Percentiles rank a stretch among this genome's conserved stretches.
These are phyloP conservation scores for Dicrurus megarhynchus DNA, from an alignment of 2,113 vertebrate species.

Conservation along the genomic window DNA sequence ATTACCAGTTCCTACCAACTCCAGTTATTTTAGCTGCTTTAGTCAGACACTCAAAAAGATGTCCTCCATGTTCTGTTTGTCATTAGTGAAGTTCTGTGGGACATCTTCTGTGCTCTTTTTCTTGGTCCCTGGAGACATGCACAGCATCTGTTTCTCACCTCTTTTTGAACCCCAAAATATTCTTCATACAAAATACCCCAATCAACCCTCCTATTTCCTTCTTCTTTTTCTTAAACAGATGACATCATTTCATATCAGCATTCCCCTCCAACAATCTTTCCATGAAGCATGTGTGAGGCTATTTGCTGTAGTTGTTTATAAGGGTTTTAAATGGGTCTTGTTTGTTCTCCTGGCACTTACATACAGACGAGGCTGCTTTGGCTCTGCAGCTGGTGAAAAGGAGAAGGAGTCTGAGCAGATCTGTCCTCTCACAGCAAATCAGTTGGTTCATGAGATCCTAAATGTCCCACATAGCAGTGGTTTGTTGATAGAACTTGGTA, in stretches of 20 bases:
- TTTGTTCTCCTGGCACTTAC: neutral
- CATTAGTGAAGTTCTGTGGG: neutral
- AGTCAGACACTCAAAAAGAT: neutral
- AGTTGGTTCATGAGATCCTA: neutral
- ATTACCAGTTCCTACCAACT: neutral
- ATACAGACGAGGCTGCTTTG: neutral
- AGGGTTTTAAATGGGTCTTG: neutral
- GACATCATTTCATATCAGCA: neutral
- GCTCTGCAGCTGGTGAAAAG: neutral
- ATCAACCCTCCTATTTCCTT: neutral
- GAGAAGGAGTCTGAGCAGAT: neutral
- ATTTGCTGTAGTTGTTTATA: neutral
- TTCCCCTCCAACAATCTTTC: neutral
- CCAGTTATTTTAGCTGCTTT: neutral
- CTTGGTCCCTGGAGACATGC: neutral
- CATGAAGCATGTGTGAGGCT: neutral
- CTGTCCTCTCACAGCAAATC: neutral
- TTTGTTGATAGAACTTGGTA: neutral
- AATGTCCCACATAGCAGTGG: fast-evolving
- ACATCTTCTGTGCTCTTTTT: neutral
- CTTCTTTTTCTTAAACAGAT: neutral
- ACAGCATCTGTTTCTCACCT: neutral
- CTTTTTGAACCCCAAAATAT: neutral
- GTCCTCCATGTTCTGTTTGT: neutral
- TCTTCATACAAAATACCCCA: neutral